phyloP scores from a whole-genome alignment of 2,113 vertebrate species.

The Poeciliopsis prolifica region DNA sequence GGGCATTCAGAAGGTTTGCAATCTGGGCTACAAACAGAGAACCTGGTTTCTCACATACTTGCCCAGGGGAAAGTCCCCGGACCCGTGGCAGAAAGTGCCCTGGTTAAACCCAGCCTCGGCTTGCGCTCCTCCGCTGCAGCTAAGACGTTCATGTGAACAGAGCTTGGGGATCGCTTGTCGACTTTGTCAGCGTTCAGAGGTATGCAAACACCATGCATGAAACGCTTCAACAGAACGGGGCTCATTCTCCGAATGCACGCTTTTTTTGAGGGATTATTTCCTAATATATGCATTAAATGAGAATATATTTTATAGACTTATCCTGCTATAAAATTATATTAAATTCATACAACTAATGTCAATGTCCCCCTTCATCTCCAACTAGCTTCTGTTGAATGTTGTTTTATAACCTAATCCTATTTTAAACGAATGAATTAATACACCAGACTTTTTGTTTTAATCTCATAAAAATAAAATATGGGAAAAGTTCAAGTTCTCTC shows the following conservation, averaged over 20 bases:
- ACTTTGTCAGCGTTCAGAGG: conserved; percentile 49
- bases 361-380: not conserved
- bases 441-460: not conserved
- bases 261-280: not conserved
- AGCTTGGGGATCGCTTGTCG: conserved; percentile 39
- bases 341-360: not conserved
- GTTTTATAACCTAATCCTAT: not conserved
- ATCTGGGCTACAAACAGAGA: conserved; percentile 61
- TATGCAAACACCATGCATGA: conserved; percentile 51
- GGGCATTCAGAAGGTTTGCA: conserved; percentile 71
- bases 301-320: too few relatives aligned
- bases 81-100: conserved; percentile 64
- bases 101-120: conserved; percentile 16
- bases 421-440: not conserved
- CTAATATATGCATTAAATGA: too few relatives aligned
- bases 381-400: not conserved
- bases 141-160: conserved; percentile 41
- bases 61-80: conserved; percentile 78
- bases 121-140: fast-evolving
- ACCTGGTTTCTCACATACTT: not conserved
- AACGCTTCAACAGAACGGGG: conserved; percentile 70
- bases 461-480: not conserved
- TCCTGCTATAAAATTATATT: too few relatives aligned
- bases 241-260: conserved; percentile 74
- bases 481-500: not conserved